Evolutionary conservation across 2,797 vertebrate species (phyloP), one percentile per base, ranked within the genome.

Genomic region (Malacoctenus gilli): DNA sequence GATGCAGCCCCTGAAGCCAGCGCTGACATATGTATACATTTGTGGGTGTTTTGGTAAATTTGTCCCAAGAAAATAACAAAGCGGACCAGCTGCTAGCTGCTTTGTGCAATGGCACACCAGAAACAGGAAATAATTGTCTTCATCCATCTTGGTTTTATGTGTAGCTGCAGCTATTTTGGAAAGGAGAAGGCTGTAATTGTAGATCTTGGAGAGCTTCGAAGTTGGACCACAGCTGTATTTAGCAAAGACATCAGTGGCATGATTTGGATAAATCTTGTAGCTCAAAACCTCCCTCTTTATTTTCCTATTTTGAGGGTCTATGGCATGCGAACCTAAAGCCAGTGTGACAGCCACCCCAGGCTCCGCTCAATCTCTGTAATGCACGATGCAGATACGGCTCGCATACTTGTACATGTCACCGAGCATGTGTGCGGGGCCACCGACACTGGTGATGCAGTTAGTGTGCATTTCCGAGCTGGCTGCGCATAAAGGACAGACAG

Each of bases 401-500:
- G 8, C 41, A 44, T 38, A 35, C 34, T 47, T 48, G 32, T 51
- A 51, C 49, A 44, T 48, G 63, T 44, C 23, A 23, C 30, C 25
- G 51, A 51, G 34, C 35, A 35, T 31, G 35, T 21, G 20, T 37
- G 20, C 43, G 28, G 22, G 8, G 38, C 35, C 43, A 37, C 15
- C 16, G 16, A 28, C 23, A 21, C 18, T 10, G 30, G 21, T 50
- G 28, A 65, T 59, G 56, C 58, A 48, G 67, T 38, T 41, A 25
- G 35, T n/a, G 16, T 58, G 38, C 9, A 35, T 43, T 60, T n/a
- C 22, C 46, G 49, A 35, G 47, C 43, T 38, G 41, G 66, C 62
- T 59, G 72, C 50, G 75, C 69, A 78, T 51, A 58, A 72, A 51
- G 39, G 35, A 72, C 50, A 55, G 77, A 73, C 85, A 77, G 80